These are phyloP conservation scores for Proales similis DNA, from an alignment of 1,140 invertebrate species.

Conservation along the genomic window DNA sequence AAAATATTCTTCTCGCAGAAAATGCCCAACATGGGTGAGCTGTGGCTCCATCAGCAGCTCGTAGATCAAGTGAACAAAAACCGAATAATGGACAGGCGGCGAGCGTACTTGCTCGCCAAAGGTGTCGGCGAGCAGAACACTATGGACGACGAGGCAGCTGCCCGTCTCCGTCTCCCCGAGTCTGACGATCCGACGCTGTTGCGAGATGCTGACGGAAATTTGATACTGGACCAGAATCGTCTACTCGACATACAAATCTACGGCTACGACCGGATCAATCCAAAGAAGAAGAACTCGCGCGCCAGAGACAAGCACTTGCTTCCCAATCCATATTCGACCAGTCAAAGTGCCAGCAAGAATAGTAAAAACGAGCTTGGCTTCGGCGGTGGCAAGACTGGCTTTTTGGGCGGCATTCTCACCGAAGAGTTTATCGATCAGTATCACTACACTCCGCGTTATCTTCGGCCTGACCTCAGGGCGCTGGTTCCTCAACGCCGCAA, in stretches of 20 bases:
- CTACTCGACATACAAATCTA: conserved; percentile 30
- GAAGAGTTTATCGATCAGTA: conserved; percentile 32
- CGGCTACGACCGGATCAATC: conserved; percentile 21
- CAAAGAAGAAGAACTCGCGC: conserved; percentile 11
- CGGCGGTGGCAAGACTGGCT: conserved; percentile 21
- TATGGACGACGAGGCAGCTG: conserved; percentile 12
- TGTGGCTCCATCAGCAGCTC: conserved; percentile 23
- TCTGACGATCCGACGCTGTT: conserved; percentile 28
- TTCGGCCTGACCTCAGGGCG: conserved; percentile 3
- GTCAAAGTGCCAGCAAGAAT: no score
- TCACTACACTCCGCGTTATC: conserved; percentile 15
- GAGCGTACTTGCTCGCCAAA: no score
- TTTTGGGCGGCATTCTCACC: conserved; percentile 10
- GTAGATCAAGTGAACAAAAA: conserved; percentile 19
- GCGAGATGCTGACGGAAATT: neutral
- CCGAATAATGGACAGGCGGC: neutral
- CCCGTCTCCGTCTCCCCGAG: conserved; percentile 19
- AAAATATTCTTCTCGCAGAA: conserved; percentile 21
- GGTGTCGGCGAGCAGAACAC: neutral
- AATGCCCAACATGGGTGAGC: conserved; percentile 21
- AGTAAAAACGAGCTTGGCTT: conserved; percentile 14
- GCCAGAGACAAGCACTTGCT: neutral
- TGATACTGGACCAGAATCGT: conserved; percentile 1
- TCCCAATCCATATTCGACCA: neutral
- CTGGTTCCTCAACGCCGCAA: neutral